Base-by-base conservation (phyloP, 1,140 invertebrate genomes). In the Sarcophaga peregrina region DNA sequence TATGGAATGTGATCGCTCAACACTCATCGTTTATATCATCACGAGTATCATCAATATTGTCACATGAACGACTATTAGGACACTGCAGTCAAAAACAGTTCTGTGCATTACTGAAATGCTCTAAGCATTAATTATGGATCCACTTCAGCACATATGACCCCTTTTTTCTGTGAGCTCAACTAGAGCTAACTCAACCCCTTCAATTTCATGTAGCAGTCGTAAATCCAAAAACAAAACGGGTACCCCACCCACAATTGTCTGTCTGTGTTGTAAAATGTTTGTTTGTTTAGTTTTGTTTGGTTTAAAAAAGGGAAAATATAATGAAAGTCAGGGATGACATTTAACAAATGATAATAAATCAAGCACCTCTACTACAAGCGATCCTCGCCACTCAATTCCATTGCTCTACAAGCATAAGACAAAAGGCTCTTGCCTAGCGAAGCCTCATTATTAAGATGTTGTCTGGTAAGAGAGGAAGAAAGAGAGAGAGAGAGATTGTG, bases 51-150 rank as follows among this genome's bases (percentile, higher is more conserved):
- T 37, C 25, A 37, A 37, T 37, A 37, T 37, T 37, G 25, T 37
- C 25, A 58, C n/a, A 58, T 58, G n/a, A n/a, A n/a, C 7, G n/a
- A n/a, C 54, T n/a, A 13, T 58, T 20, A 68, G 10, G 25, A 68
- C 5, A 8, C n/a, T 20, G 9, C 62, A 68, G 10, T 15, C 54
- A 62, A 13, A 62, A 3, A 20, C 20, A 68, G 3, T 68, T 68
- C 20, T 15, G 58, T 68, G 58, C 62, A 68, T 25, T 58, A 58
- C 15, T 58, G 17, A 68, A 25, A 68, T 68, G 20, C 8, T 68
- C 6, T 20, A 20, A 20, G n/a, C 25, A 37, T 78, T 52, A 83
- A 54, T 80, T 68, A 83, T 83, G 82, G 25, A 83, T 83, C 82
- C 80, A 83, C 48, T 68, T 75, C 52, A 46, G 48, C 68, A 68